phyloP scores from a whole-genome alignment of 1,140 invertebrate species.

The Brachionus rubens region DNA sequence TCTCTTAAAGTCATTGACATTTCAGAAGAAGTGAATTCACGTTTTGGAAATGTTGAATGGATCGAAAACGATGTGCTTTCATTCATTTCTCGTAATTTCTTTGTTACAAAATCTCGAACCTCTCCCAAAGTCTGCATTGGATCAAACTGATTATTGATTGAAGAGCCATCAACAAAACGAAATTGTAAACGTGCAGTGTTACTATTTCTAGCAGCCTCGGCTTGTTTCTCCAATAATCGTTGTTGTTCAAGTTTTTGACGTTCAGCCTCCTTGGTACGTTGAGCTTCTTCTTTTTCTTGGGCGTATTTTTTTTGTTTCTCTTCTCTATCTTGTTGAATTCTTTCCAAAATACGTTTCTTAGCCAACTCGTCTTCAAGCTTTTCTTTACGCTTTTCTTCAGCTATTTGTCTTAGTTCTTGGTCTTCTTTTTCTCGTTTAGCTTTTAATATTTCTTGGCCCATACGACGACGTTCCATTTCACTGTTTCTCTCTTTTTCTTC shows the following conservation, averaged over 20 bases:
- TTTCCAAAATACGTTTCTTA: conserved; percentile 68
- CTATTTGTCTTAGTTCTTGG: conserved; percentile 69
- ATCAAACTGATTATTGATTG: conserved; percentile 67
- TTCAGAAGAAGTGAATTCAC: conserved; percentile 68
- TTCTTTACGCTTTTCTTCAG: conserved; percentile 68
- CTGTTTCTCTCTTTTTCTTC: conserved; percentile 64
- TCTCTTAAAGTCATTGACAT: conserved; percentile 67
- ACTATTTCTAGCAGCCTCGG: conserved; percentile 54
- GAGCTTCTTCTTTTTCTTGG: conserved; percentile 52
- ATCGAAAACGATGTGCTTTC: conserved; percentile 65
- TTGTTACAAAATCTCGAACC: conserved; percentile 65
- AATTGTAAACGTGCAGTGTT: conserved; percentile 72
- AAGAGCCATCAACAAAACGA: conserved; percentile 72
- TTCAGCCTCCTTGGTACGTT: background rate
- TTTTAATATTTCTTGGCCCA: conserved; percentile 70
- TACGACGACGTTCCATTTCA: conserved; percentile 70
- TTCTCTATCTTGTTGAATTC: conserved; percentile 71
- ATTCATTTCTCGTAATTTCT: conserved; percentile 54
- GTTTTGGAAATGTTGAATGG: conserved; percentile 74
- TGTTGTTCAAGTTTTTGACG: conserved; percentile 47
- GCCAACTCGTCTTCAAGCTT: conserved; percentile 69
- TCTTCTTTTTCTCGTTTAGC: conserved; percentile 71
- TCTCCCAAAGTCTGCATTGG: conserved; percentile 63
- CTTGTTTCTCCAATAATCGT: conserved; percentile 50
- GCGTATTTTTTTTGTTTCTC: conserved; percentile 52